These are phyloP conservation scores for Ichneumon xanthorius DNA, from an alignment of 2,888 invertebrate genomes.

Conservation along the genomic window DNA sequence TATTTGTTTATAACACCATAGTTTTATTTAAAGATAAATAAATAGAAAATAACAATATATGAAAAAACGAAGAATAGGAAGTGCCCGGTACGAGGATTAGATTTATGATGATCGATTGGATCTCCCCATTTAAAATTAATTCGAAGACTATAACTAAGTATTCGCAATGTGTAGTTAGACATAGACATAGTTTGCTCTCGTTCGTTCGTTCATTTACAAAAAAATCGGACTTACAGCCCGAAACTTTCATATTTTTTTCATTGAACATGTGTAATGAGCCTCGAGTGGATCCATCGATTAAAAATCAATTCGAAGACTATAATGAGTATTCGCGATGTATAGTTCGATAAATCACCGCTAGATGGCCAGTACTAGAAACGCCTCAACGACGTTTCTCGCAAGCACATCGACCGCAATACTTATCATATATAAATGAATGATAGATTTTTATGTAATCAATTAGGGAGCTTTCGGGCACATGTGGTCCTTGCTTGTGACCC, in stretches of 20 bases:
- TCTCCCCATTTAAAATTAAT: too few species aligned
- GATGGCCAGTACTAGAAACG: neutral
- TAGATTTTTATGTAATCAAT: neutral
- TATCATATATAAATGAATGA: neutral
- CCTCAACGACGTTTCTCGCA: neutral
- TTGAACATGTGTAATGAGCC: too few species aligned
- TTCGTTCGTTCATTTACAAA: neutral
- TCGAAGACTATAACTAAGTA: too few species aligned
- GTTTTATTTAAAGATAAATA: too few species aligned
- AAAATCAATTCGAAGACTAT: neutral
- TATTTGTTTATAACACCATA: neutral
- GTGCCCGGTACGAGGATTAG: too few species aligned
- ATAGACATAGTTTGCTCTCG: too few species aligned
- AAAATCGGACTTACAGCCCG: neutral
- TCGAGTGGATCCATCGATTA: too few species aligned
- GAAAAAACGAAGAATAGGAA: too few species aligned
- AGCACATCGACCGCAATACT: neutral
- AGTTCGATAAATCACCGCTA: neutral
- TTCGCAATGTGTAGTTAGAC: neutral
- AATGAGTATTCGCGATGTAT: neutral
- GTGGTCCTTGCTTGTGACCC: neutral
- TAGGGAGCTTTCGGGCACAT: neutral
- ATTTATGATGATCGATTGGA: too few species aligned
- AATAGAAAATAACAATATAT: too few species aligned
- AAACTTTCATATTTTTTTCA: too few species aligned